phyloP scores from a whole-genome alignment of 1,140 invertebrate genomes.

The Odontomachus brunneus region DNA sequence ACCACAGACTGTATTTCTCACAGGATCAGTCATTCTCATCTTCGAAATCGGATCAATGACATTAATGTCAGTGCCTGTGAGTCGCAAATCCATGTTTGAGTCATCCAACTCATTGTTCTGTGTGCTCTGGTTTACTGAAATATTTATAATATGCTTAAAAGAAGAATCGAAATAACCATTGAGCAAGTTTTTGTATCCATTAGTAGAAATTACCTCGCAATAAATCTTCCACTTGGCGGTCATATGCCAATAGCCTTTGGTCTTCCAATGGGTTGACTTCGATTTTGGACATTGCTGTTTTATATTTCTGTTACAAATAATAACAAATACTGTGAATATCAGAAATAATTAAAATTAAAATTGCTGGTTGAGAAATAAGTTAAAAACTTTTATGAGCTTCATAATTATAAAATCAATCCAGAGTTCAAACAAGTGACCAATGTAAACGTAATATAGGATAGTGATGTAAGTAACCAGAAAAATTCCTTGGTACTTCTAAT shows the following conservation, averaged over 20 bases:
- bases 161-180: not conserved
- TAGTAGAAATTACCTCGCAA: conserved; percentile 60
- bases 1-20: conserved; percentile 86
- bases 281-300: conserved; percentile 25
- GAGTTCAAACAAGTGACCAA: no score
- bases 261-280: conserved; percentile 56
- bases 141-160: not conserved
- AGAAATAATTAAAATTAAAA: not conserved
- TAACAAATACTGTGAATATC: not conserved
- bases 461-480: no score
- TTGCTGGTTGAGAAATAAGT: conserved; percentile 9
- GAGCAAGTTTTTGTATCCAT: not conserved
- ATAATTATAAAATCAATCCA: conserved; percentile 13
- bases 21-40: conserved; percentile 84
- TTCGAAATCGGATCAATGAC: conserved; percentile 87
- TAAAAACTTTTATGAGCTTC: not conserved
- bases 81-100: conserved; percentile 74
- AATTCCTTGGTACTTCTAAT: no score
- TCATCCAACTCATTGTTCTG: conserved; percentile 14
- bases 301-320: conserved; percentile 52
- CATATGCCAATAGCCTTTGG: conserved; percentile 63
- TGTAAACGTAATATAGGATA: no score
- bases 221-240: conserved; percentile 63
- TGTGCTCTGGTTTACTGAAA: conserved; percentile 31
- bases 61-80: conserved; percentile 74